Evolutionary conservation across 1,140 invertebrate species (phyloP).

Genomic region (Drosophila suzukii): DNA sequence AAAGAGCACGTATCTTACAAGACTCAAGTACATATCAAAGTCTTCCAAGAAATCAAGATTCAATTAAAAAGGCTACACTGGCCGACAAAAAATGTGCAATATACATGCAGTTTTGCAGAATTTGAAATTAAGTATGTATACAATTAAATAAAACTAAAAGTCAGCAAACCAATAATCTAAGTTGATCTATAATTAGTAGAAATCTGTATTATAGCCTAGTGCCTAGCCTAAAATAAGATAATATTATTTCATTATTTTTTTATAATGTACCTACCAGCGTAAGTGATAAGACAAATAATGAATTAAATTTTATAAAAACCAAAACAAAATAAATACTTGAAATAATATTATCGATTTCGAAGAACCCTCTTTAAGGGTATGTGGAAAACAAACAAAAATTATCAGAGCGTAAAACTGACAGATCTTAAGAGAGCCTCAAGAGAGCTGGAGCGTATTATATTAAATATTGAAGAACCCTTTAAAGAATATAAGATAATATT

Average conservation of each 20-base stretch:
- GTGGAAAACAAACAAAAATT: background rate
- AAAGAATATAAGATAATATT: background rate
- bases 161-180: no score
- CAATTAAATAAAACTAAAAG: background rate
- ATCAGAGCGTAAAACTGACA: constrained; percentile 10
- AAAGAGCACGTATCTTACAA: background rate
- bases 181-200: no score
- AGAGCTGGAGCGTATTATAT: background rate
- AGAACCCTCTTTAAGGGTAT: background rate
- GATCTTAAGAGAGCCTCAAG: constrained; percentile 4
- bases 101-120: background rate
- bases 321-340: no score
- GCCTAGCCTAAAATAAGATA: no score
- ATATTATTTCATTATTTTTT: no score
- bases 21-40: background rate
- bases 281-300: no score
- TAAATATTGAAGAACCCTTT: background rate
- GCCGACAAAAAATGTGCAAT: background rate
- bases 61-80: background rate
- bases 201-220: no score
- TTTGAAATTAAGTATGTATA: background rate
- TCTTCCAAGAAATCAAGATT: constrained; percentile 2
- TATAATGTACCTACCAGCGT: no score
- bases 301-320: no score
- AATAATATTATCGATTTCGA: no score